Percentiles rank a stretch among this genome's conserved stretches.
Evolutionary conservation across 2,113 vertebrate species (phyloP).

Genomic region (Athene cunicularia): DNA sequence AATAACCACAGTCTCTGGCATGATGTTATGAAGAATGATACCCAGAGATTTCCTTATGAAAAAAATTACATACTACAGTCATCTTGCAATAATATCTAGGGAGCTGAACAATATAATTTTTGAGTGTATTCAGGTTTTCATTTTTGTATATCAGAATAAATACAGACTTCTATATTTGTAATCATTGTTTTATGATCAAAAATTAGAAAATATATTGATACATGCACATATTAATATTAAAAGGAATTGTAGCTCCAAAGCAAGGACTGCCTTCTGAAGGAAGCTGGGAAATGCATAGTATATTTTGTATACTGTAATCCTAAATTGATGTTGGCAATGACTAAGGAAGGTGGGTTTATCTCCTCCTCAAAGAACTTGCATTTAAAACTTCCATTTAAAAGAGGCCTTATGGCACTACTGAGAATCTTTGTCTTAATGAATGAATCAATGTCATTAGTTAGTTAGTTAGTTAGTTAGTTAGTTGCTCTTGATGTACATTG

Average conservation of each 20-base stretch:
- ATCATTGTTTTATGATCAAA: not conserved
- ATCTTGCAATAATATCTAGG: not conserved
- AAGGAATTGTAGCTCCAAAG: not conserved
- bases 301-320: not conserved
- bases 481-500: not conserved
- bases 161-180: not conserved
- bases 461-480: not conserved
- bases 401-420: not conserved
- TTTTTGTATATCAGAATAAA: not conserved
- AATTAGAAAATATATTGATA: not conserved
- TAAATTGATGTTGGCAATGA: not conserved
- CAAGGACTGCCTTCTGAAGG: not conserved
- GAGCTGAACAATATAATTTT: not conserved
- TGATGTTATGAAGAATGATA: not conserved
- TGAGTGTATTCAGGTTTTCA: not conserved
- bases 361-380: not conserved
- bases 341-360: not conserved
- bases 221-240: not conserved
- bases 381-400: not conserved
- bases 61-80: not conserved
- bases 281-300: not conserved
- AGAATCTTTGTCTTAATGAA: not conserved
- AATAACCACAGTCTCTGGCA: not conserved
- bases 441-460: rapidly evolving
- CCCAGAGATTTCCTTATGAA: not conserved